Base-by-base conservation (phyloP, 2,888 invertebrate genomes). In the Malthinus seriepunctatus region DNA sequence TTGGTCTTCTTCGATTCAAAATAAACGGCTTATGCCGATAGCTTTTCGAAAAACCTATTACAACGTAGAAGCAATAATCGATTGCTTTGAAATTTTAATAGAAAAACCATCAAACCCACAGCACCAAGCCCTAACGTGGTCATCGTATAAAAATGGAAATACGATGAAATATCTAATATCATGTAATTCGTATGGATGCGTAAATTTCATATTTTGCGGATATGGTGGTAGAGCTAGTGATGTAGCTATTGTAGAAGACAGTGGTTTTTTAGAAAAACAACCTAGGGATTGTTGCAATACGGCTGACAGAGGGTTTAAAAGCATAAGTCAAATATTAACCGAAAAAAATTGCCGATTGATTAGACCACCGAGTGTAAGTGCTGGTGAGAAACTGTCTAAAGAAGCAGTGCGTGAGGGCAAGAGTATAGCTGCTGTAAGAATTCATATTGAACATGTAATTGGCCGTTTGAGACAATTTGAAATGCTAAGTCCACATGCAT, bases 61-160 rank as follows among this genome's bases (percentile, higher is more conserved):
- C 14, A 10, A 38, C 10, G 38, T 38, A 10, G 12, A 12, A 8
- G 11, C 38, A 2, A 38, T 38, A n/a, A 38, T 38, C 11, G 38
- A 38, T 14, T 10, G 11, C 1, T 8, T 38, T 38, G 38, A 38
- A 8, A 38, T 38, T 12, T 10, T n/a, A 12, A 38, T 38, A n/a
- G 38, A 38, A 38, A 38, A 38, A 8, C 12, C 38, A 8, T n/a
- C n/a, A n/a, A 11, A 38, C 14, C 38, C 38, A 11, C n/a, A 12
- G 11, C 7, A 38, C 10, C 38, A 12, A 10, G 8, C 50, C 1
- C 15, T 50, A 10, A 38, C 69, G 8, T 73, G 72, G 71, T 71
- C 71, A 1, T 63, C 68, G 8, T 72, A 70, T 47, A 71, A 72
- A 59, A 68, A 69, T 12, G 65, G 65, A 46, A 72, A 73, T 71